Evolutionary conservation across 23 tunicate genomes (phyloP).

Genomic region (Styela clava): DNA sequence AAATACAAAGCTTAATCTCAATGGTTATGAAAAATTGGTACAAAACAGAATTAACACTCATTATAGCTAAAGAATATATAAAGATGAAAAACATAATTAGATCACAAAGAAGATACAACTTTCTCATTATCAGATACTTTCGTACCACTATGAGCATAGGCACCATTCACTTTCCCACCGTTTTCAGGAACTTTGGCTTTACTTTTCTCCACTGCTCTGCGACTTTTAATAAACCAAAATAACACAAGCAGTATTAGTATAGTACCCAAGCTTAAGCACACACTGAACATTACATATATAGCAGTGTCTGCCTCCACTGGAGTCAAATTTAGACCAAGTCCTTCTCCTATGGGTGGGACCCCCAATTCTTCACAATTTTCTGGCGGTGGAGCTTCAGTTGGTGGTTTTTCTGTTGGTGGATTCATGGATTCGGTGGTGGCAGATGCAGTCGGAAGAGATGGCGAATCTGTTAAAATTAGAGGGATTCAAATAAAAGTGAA

Average conservation of each 20-base stretch:
- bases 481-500: neutral
- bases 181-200: neutral
- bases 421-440: neutral
- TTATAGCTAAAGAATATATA: no score
- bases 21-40: no score
- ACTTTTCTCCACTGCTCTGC: neutral
- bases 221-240: neutral
- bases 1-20: no score
- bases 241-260: neutral
- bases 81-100: no score
- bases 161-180: neutral
- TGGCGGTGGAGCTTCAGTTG: neutral
- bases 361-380: neutral
- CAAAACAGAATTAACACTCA: no score
- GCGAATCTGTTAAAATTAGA: neutral
- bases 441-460: neutral
- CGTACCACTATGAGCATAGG: neutral
- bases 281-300: constrained; percentile 7
- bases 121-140: neutral
- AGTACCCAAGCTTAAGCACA: constrained; percentile 9
- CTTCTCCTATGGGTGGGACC: neutral
- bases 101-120: neutral
- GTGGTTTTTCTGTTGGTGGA: neutral
- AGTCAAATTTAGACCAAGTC: neutral
- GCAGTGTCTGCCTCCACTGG: constrained; percentile 11